These are phyloP conservation scores for Cyphomyrus discorhynchus DNA, from an alignment of 2,113 vertebrate genomes.

Conservation along the genomic window DNA sequence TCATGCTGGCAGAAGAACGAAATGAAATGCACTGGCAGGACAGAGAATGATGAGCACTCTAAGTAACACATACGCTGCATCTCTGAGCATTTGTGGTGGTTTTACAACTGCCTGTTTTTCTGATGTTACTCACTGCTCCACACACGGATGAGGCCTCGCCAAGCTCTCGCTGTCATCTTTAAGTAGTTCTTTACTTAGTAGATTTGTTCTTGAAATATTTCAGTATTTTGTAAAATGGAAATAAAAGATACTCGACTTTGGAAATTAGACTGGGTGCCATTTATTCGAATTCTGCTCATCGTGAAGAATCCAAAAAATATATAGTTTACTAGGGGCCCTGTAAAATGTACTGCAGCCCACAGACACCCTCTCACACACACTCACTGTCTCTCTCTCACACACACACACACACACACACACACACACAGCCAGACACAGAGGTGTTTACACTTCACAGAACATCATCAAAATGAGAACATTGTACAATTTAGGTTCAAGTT, in stretches of 20 bases:
- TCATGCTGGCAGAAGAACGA: not conserved
- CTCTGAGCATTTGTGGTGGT: not conserved
- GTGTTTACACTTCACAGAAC: not conserved
- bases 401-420: not conserved
- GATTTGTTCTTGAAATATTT: not conserved
- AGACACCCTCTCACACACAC: too few species aligned
- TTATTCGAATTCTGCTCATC: not conserved
- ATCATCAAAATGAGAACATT: not conserved
- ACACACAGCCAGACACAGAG: not conserved
- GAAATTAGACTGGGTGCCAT: not conserved
- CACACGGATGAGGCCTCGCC: too few species aligned
- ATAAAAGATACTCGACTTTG: not conserved
- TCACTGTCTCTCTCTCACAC: not conserved
- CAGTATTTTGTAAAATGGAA: not conserved
- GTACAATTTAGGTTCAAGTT: not conserved
- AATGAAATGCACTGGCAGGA: not conserved
- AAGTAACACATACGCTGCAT: not conserved
- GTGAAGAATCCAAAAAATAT: not conserved
- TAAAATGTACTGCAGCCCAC: too few species aligned
- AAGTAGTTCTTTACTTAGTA: not conserved
- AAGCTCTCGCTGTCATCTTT: not conserved
- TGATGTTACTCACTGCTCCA: not conserved
- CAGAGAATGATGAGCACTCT: not conserved
- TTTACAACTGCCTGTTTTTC: not conserved
- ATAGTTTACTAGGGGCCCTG: not conserved